phyloP scores from a whole-genome alignment of 2,797 vertebrate species.

The Phoeniculus purpureus region DNA sequence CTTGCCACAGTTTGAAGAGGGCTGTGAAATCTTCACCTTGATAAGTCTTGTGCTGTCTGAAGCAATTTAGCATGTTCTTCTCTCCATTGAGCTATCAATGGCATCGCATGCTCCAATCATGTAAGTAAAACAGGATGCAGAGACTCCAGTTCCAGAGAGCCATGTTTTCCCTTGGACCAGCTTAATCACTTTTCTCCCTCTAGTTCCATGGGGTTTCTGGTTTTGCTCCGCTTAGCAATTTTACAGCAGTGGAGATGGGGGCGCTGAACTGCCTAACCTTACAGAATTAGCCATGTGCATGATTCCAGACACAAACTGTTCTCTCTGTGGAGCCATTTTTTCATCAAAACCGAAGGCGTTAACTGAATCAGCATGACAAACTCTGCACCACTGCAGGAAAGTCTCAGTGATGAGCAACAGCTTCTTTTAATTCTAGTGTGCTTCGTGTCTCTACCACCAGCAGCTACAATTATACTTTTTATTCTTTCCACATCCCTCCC shows the following conservation, averaged over 20 bases:
- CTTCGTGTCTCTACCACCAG: conserved; percentile 8
- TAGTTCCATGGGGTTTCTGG: background rate
- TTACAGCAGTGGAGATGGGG: background rate
- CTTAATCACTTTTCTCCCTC: conserved; percentile 1
- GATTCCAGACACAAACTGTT: conserved; percentile 5
- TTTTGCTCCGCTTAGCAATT: conserved; percentile 29
- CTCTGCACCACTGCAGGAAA: conserved; percentile 9
- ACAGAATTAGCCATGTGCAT: conserved; percentile 43
- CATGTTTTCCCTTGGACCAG: background rate
- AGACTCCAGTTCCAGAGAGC: background rate
- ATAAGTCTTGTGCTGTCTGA: background rate
- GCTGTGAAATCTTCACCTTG: background rate
- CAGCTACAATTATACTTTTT: background rate
- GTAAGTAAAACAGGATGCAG: background rate
- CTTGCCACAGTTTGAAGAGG: background rate
- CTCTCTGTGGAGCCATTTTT: background rate
- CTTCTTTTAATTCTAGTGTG: conserved; percentile 24
- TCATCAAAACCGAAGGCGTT: conserved; percentile 52
- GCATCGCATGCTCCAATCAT: background rate
- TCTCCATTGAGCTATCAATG: background rate
- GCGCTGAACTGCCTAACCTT: background rate
- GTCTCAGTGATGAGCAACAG: conserved; percentile 55
- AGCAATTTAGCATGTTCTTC: background rate
- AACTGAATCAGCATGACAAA: conserved; percentile 66
- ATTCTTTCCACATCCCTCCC: background rate